phyloP scores from a whole-genome alignment of 2,888 invertebrate genomes.

The Agrochola circellaris region DNA sequence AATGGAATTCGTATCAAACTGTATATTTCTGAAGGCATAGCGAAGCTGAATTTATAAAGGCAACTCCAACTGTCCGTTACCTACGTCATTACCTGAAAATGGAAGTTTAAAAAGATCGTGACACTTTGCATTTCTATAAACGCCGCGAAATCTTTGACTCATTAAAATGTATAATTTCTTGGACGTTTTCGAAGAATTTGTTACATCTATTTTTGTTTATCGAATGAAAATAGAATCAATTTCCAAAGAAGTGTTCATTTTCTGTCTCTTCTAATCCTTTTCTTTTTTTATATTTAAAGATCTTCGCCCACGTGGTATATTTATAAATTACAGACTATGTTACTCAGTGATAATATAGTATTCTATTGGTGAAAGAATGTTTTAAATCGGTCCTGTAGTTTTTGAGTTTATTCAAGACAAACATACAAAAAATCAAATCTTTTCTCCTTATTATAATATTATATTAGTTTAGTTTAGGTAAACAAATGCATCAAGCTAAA shows the following conservation, averaged over 20 bases:
- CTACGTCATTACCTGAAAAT: neutral
- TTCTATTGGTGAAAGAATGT: too few relatives aligned
- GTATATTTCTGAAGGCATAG: neutral
- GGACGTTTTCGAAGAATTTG: neutral
- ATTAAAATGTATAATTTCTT: neutral
- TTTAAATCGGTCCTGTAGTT: too few relatives aligned
- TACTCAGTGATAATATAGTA: too few relatives aligned
- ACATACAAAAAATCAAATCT: too few relatives aligned
- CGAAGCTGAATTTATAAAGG: neutral
- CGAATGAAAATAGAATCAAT: neutral
- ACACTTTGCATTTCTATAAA: neutral
- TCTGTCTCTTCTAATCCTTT: neutral
- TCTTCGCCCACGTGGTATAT: too few relatives aligned
- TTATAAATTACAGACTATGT: too few relatives aligned
- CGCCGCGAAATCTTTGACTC: neutral
- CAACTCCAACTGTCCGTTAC: neutral
- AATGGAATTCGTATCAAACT: neutral
- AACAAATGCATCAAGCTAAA: neutral
- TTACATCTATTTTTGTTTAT: neutral
- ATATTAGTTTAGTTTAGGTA: neutral
- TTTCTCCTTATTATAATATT: too few relatives aligned
- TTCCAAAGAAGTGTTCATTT: neutral
- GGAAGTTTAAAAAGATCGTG: neutral
- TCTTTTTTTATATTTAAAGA: neutral
- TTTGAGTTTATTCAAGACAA: too few relatives aligned